Base-by-base conservation (phyloP, 2,888 invertebrate species). In the Dynastes hyllus region DNA sequence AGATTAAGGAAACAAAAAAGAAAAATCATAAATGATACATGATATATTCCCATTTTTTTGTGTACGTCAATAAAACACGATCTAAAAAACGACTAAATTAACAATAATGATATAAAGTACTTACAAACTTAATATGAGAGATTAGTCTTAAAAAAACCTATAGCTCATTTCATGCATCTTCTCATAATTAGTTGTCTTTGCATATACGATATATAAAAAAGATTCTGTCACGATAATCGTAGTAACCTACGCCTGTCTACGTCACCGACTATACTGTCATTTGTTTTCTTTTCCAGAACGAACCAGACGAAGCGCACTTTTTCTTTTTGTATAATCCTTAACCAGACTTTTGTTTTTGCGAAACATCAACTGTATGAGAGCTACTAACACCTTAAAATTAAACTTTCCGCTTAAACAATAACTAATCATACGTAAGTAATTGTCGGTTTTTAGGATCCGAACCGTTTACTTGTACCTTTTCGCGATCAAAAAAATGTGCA, bases 321-420 rank as follows among this genome's bases (percentile, higher is more conserved):
- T 58, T 22, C 16, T 9, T 53, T 16, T 53, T 53, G 13, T 16
- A 16, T 6, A n/a, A 58, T 16, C 22, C 22, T 9, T 58, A 58
- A 58, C 55, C 55, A 58, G 55, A 58, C 63, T 8, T 29, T 32
- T n/a, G 8, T 32, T 63, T 61, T 29, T 37, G 27, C 29, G 11
- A 67, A 67, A 67, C 67, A 50, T 16, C 67, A 37, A 65, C 37
- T 9, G 55, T 22, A 58, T 50, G 67, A 67, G 67, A 67, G 67
- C 67, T 50, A 45, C 22, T 67, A 67, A 67, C 50, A 67, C 22
- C 73, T 73, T 73, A 58, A 73, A 73, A 73, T 73, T 73, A 73
- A 73, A 73, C 58, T 73, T 73, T 73, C 73, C 73, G 73, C 67
- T 67, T 67, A 67, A 67, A 67, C 67, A 67, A 50, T 67, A 67